A percentile compares a stretch with the other conserved stretches of the same genome.
Evolutionary conservation across 2,113 vertebrate genomes (phyloP).

Genomic region (Amia ocellicauda): DNA sequence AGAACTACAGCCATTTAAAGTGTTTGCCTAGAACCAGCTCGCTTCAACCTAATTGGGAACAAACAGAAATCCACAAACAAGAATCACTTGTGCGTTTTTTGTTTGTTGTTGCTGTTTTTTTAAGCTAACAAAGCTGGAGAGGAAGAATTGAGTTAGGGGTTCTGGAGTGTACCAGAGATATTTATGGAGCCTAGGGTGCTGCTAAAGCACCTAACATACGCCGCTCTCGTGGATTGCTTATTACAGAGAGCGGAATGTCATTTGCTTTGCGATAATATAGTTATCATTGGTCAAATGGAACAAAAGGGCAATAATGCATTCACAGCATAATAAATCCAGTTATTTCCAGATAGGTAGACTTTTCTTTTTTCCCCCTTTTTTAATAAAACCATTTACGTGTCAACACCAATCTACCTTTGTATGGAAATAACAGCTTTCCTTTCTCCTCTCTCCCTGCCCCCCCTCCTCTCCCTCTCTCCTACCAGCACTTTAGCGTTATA

Average conservation of each 20-base stretch:
- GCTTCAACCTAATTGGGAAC: too few relatives aligned
- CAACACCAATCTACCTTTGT: slow-evolving; percentile 32
- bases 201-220: slow-evolving; percentile 8
- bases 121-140: not conserved
- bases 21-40: not conserved
- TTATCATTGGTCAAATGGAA: slow-evolving; percentile 22
- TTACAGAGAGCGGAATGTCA: slow-evolving; percentile 17
- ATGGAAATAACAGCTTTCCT: slow-evolving; percentile 52
- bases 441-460: too few relatives aligned
- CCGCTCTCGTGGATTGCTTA: slow-evolving; percentile 10
- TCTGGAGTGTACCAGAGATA: not conserved
- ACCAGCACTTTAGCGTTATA: slow-evolving; percentile 54
- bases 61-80: not conserved
- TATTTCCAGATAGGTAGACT: slow-evolving; percentile 26
- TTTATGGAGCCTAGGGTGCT: slow-evolving; percentile 15
- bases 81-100: not conserved
- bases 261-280: slow-evolving; percentile 29
- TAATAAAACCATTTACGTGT: slow-evolving; percentile 38
- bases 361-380: slow-evolving; percentile 9
- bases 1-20: not conserved
- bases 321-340: slow-evolving; percentile 30
- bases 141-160: not conserved
- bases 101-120: too few relatives aligned
- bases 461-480: slow-evolving; percentile 5
- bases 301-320: slow-evolving; percentile 21